Percentiles rank a stretch among this genome's conserved stretches.
Evolutionary conservation across 2,113 vertebrate species (phyloP).

Genomic region (Anhinga anhinga): DNA sequence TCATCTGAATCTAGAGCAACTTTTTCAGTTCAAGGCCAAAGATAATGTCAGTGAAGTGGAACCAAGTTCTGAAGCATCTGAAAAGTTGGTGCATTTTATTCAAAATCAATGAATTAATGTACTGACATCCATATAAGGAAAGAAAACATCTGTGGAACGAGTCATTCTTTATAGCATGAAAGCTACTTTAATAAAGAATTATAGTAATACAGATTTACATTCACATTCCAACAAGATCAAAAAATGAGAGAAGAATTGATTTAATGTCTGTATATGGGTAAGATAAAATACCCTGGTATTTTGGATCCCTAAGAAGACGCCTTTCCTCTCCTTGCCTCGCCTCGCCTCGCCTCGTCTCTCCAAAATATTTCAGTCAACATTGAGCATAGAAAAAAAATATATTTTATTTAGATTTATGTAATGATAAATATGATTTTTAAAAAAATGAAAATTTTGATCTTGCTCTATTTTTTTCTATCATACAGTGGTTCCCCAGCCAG

Average conservation of each 20-base stretch:
- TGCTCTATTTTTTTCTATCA: not conserved
- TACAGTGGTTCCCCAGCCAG: not conserved
- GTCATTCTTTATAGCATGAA: not conserved
- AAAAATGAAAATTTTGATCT: not conserved
- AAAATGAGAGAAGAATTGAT: not conserved
- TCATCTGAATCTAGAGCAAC: not conserved
- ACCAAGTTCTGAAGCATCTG: not conserved
- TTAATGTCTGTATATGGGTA: not conserved
- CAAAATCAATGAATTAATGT: not conserved
- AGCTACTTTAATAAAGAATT: not conserved
- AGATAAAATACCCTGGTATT: not conserved
- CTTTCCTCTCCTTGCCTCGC: too few species aligned
- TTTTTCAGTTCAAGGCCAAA: not conserved
- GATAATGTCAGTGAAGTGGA: not conserved
- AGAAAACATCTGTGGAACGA: not conserved
- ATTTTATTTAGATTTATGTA: not conserved
- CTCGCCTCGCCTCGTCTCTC: not conserved
- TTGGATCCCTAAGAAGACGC: not conserved
- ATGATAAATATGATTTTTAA: not conserved
- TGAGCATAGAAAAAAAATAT: too few species aligned
- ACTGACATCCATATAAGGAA: not conserved
- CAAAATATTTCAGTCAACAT: not conserved
- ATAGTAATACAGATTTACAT: not conserved
- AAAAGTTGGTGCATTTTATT: not conserved
- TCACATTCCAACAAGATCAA: not conserved